Evolutionary conservation across 2,888 invertebrate species (phyloP).

Genomic region (Druceiella hillmani): DNA sequence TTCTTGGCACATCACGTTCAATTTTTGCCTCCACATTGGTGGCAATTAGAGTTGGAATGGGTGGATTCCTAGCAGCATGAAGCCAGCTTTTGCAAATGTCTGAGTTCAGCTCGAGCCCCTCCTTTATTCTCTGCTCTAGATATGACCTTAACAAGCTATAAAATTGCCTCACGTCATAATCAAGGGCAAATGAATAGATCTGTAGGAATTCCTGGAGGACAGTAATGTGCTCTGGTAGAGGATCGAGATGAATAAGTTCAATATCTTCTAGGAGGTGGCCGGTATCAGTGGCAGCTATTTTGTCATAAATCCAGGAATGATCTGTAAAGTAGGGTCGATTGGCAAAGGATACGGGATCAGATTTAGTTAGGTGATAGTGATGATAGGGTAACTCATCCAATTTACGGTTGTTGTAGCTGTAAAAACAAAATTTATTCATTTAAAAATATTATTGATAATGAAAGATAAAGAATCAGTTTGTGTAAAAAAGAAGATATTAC

Average conservation of each 20-base stretch:
- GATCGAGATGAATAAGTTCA: constrained; percentile 47
- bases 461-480: too few relatives aligned
- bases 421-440: too few relatives aligned
- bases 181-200: constrained; percentile 64
- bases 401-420: constrained; percentile 72
- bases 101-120: constrained; percentile 34
- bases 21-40: constrained; percentile 38
- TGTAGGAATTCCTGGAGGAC: constrained; percentile 65
- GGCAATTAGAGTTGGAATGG: constrained; percentile 57
- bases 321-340: constrained; percentile 67
- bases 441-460: too few relatives aligned
- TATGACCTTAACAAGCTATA: constrained; percentile 57
- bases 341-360: constrained; percentile 53
- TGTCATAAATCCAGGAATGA: constrained; percentile 73
- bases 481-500: too few relatives aligned
- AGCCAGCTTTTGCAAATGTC: constrained; percentile 43
- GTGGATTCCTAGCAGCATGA: constrained; percentile 46
- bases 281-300: constrained; percentile 71
- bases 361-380: constrained; percentile 54
- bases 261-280: constrained; percentile 75
- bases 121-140: constrained; percentile 37
- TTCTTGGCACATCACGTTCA: constrained; percentile 29
- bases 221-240: constrained; percentile 47
- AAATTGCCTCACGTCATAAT: constrained; percentile 78
- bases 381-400: constrained; percentile 80